Conservation (phyloP, 2,797 vertebrate genomes). For the Argyrosomus regius region DNA sequence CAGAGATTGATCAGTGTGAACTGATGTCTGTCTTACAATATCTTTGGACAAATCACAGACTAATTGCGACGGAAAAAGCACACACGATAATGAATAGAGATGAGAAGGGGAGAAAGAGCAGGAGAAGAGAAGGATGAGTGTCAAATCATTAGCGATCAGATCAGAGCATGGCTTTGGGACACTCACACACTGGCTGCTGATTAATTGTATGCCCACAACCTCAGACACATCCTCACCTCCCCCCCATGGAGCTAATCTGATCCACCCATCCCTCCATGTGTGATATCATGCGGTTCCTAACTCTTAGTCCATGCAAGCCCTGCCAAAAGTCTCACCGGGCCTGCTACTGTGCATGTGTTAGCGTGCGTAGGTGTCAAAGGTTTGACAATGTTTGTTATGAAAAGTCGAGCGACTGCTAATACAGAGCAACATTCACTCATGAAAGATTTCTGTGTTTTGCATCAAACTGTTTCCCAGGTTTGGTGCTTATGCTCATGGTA, state of each 20-base stretch:
- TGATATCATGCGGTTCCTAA: slow-evolving; percentile 3
- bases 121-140: slow-evolving; percentile 13
- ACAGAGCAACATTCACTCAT: too few relatives aligned
- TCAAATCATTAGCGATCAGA: slow-evolving; percentile 62
- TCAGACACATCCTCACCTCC: not conserved
- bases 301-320: slow-evolving; percentile 9
- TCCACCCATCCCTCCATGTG: slow-evolving; percentile 19
- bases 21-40: slow-evolving; percentile 12
- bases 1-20: slow-evolving; percentile 41
- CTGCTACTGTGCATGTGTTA: not conserved
- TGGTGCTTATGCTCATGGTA: too few relatives aligned
- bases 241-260: slow-evolving; percentile 39
- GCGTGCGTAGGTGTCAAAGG: not conserved
- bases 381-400: not conserved
- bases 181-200: slow-evolving; percentile 29
- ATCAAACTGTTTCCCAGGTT: too few relatives aligned
- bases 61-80: slow-evolving; percentile 49
- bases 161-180: slow-evolving; percentile 32
- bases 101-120: slow-evolving; percentile 11
- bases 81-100: slow-evolving; percentile 45
- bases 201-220: slow-evolving; percentile 39
- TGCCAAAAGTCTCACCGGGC: slow-evolving; percentile 3
- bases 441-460: too few relatives aligned
- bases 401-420: not conserved
- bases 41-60: slow-evolving; percentile 64